Base-by-base conservation (phyloP, 2,888 invertebrate genomes). In the Notocelia uddmanniana region DNA sequence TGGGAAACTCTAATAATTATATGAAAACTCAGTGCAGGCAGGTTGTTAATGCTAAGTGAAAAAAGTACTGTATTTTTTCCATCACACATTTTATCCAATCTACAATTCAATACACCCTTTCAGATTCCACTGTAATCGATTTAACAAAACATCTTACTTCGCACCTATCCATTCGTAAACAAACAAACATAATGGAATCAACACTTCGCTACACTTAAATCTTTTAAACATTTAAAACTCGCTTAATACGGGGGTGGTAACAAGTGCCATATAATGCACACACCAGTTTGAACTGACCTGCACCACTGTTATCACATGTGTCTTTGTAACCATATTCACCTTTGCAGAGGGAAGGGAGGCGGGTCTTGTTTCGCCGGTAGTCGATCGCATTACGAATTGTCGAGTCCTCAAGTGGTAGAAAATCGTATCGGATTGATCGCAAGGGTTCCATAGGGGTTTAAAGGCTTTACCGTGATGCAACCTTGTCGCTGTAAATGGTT, bases 321-420 rank as follows among this genome's bases (percentile, higher is more conserved):
- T 15, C 45, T 21, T 1, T 31, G 8, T 5, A 54, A 52, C 21
- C 19, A 23, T 58, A 58, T 18, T 9, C 13, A 23, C 11, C 21
- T 48, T 18, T 23, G 23, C 18, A 15, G n/a, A 11, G 11, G 13
- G 9, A 26, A 62, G 19, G 66, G 59, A 55, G 69, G 73, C 26
- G 71, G 79, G 54, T 76, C 81, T 41, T 10, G 10, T 10, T 34
- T 68, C 15, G 60, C 70, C 83, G 85, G 86, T 76, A 13, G 67
- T 78, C 8, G 80, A 45, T 83, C 77, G 81, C 81, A 79, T 78
- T 78, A 82, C 83, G 84, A 83, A 83, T 83, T 84, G 82, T 83
- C 83, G 84, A 88, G 76, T 87, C 84, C 76, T 89, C 86, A 87
- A 91, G 89, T 86, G 88, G 84, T 83, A 84, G 86, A 88, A 89